Conservation (phyloP, 2,113 vertebrate genomes). For the Oreochromis niloticus region DNA sequence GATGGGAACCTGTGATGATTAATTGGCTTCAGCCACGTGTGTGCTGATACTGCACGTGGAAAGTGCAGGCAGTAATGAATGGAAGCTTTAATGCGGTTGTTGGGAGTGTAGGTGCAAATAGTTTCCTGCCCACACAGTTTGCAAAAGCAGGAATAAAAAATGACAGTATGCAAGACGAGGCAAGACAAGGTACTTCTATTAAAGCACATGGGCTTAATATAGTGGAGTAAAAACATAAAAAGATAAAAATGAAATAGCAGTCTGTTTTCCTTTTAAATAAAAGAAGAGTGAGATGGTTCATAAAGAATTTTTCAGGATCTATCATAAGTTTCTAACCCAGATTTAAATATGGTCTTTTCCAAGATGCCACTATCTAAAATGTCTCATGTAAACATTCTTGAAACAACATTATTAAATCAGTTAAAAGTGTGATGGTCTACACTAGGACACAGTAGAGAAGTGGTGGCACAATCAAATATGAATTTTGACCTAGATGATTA, state of each 20-base stretch:
- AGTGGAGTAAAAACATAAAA: neutral
- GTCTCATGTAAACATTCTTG: rapidly evolving
- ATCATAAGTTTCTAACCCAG: neutral
- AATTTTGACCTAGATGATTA: neutral
- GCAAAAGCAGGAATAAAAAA: neutral
- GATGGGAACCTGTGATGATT: neutral
- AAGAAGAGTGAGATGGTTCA: neutral
- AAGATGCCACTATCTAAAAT: rapidly evolving
- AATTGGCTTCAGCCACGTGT: neutral
- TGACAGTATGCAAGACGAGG: neutral
- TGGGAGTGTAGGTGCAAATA: neutral
- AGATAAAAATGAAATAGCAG: rapidly evolving
- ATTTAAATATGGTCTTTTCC: neutral
- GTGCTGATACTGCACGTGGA: rapidly evolving
- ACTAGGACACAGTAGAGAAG: neutral
- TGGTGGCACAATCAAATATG: neutral
- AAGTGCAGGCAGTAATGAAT: neutral
- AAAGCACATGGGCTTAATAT: no score
- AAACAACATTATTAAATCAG: neutral
- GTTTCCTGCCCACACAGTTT: neutral
- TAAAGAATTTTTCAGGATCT: neutral
- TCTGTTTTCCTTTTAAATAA: neutral
- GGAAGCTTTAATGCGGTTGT: neutral
- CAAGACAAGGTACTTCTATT: neutral
- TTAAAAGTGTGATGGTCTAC: neutral